These are phyloP conservation scores for Bergia puertoricense DNA, from an alignment of 92 coral and sea anemone species.

Conservation along the genomic window DNA sequence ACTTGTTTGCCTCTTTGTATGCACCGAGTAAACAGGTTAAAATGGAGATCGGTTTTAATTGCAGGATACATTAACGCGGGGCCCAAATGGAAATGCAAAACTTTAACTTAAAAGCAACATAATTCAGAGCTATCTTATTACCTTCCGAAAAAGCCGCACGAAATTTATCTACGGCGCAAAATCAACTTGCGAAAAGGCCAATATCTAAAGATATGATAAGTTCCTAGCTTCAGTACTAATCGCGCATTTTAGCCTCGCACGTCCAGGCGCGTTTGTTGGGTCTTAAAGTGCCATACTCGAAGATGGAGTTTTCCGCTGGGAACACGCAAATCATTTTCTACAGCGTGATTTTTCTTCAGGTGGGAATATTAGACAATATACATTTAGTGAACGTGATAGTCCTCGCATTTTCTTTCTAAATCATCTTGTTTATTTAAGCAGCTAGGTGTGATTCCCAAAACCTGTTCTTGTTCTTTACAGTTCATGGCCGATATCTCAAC, in stretches of 20 bases:
- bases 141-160: background rate
- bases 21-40: background rate
- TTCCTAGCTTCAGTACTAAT: background rate
- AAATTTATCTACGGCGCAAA: background rate
- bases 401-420: background rate
- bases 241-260: background rate
- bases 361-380: background rate
- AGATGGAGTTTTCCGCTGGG: background rate
- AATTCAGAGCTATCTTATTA: background rate
- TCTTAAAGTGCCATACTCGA: background rate
- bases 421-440: background rate
- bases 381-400: background rate
- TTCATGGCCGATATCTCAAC: background rate
- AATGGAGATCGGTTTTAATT: background rate
- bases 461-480: conserved; percentile 3
- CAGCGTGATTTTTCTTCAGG: background rate
- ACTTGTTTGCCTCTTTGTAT: background rate
- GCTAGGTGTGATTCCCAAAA: background rate
- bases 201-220: conserved; percentile 15
- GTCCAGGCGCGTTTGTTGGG: background rate
- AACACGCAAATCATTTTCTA: background rate
- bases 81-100: background rate
- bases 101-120: background rate
- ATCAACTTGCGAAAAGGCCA: background rate
- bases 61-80: background rate